Conservation (phyloP, 2,797 vertebrate genomes). For the Mus minutoides region DNA sequence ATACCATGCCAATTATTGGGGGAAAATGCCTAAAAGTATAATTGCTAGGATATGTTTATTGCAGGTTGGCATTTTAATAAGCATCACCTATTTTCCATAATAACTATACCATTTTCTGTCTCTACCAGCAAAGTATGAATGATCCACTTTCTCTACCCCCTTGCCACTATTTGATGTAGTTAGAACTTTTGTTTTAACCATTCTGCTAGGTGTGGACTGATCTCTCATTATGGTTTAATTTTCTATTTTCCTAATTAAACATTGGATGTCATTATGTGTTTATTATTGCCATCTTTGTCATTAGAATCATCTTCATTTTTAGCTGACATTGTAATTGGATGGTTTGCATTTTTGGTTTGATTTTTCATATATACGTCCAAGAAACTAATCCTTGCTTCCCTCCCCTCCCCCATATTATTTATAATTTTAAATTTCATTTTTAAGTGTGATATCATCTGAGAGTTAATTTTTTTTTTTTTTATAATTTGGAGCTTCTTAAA, state of each 20-base stretch:
- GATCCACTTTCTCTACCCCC: background rate
- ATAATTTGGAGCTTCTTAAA: background rate
- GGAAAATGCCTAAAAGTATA: background rate
- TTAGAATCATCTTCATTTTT: background rate
- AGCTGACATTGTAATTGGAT: background rate
- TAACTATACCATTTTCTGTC: background rate
- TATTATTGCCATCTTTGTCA: background rate
- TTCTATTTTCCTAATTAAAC: conserved; percentile 32
- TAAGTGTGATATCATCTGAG: background rate
- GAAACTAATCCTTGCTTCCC: conserved; percentile 16
- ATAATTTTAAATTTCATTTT: conserved; percentile 22
- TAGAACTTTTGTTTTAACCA: background rate
- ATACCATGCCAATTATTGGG: background rate
- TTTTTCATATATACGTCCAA: conserved; percentile 1
- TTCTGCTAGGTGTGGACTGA: background rate
- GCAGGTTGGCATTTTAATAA: conserved; percentile 27
- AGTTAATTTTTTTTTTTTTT: conserved; percentile 24
- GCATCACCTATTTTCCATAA: background rate
- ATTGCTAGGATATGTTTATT: background rate
- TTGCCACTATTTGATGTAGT: background rate
- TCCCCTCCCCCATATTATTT: background rate
- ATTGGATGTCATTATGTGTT: background rate
- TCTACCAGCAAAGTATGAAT: background rate
- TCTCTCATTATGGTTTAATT: conserved; percentile 21
- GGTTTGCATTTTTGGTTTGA: background rate